Percentiles rank a stretch among this genome's conserved stretches.
Conservation (phyloP, 2,888 invertebrate genomes). For the Drosophila gaucha region DNA sequence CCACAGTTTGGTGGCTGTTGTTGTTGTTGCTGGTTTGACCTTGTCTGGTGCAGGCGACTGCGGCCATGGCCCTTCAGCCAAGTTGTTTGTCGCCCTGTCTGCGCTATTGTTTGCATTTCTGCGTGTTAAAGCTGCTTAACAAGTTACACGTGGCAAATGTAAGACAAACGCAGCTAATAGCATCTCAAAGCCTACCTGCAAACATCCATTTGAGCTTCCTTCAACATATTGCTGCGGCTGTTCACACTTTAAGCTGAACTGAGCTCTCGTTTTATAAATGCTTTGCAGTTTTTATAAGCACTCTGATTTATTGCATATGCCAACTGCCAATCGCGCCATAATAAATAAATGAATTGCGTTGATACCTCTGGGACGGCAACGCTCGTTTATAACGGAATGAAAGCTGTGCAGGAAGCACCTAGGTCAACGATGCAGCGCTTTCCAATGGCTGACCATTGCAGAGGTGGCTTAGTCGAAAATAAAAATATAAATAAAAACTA, state of each 20-base stretch:
- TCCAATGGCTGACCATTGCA: not conserved
- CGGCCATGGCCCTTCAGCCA: slow-evolving; percentile 48
- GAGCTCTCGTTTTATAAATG: not conserved
- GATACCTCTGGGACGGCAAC: slow-evolving; percentile 29
- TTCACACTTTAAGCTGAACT: slow-evolving; percentile 6
- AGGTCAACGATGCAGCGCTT: slow-evolving; percentile 4
- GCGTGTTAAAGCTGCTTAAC: slow-evolving; percentile 23
- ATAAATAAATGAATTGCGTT: slow-evolving; percentile 39
- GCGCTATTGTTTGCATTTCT: slow-evolving; percentile 38
- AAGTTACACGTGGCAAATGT: slow-evolving; percentile 8
- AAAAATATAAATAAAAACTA: slow-evolving; percentile 5
- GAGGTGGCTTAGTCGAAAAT: slow-evolving; percentile 11
- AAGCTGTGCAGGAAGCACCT: slow-evolving; percentile 16
- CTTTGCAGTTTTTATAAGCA: slow-evolving; percentile 18
- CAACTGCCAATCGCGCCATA: slow-evolving; percentile 22
- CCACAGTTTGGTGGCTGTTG: slow-evolving; percentile 38
- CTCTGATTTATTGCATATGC: slow-evolving; percentile 10
- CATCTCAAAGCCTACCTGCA: not conserved
- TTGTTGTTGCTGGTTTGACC: slow-evolving; percentile 49
- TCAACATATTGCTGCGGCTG: not conserved
- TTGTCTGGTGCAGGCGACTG: slow-evolving; percentile 62
- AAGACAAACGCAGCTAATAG: not conserved
- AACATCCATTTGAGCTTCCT: not conserved
- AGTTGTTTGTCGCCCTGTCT: slow-evolving; percentile 58
- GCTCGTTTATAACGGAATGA: slow-evolving; percentile 26